Base-by-base conservation (phyloP, 2,888 invertebrate genomes). In the Ophion slaviceki region DNA sequence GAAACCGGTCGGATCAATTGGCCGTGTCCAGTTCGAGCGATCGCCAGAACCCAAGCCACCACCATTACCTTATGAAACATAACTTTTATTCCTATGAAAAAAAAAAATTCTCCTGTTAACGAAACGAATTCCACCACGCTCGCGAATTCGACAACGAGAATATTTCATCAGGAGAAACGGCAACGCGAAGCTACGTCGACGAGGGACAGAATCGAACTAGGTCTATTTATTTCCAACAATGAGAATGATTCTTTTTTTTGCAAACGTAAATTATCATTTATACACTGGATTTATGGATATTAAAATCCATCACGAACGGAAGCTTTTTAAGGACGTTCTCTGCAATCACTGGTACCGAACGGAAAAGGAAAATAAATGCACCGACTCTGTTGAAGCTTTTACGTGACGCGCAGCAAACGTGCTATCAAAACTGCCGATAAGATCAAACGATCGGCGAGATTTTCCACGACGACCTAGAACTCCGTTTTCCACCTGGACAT, bases 1-100 rank as follows among this genome's bases (percentile, higher is more conserved):
- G 86, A 36, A 32, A 89, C 79, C 1, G 92, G 90, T 68, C 92
- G 87, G 24, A 92, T 90, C 8, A 92, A 80, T n/a, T 87, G 88
- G 32, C 82, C 64, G 8, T 36, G 10, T 45, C 62, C 74, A 20
- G 53, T 6, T 32, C 20, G 57, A 6, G 20, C 40, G 10, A 75
- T 80, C 45, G 78, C 76, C 17, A 88, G 66, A 24, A 45, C 28
- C 36, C 77, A 68, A 59, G 59, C 62, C 57, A 79, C 17, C 32
- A 86, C 20, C n/a, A 78, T 7, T 61, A 45, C 67, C 61, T 74
- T 67, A 4, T 11, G 14, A 7, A 76, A 57, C 71, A 82, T 83
- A 47, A 24, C 17, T 57, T 57, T 66, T 4, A 10, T 66, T 36
- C 14, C 28, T 53, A 20, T 24, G 11, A 47, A 6, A 10, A 67